These are phyloP conservation scores for Notarius lentiginosus DNA, from an alignment of 2,113 vertebrate genomes.

Conservation along the genomic window DNA sequence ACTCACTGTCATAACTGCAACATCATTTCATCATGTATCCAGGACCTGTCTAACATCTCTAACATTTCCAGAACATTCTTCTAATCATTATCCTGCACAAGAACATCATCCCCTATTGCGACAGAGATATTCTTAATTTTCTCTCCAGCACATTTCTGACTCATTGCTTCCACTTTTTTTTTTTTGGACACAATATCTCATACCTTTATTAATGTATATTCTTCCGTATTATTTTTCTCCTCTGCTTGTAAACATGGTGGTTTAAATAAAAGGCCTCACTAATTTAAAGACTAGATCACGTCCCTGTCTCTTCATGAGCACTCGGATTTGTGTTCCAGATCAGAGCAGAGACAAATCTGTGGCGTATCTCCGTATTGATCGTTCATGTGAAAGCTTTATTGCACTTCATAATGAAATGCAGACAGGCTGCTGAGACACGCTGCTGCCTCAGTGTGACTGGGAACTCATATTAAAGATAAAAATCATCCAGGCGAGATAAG, in stretches of 20 bases:
- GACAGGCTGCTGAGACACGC: not conserved
- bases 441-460: not conserved
- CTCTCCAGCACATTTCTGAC: not conserved
- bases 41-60: not conserved
- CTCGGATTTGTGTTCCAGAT: not conserved
- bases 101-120: not conserved
- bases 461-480: constrained; percentile 3
- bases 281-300: not conserved
- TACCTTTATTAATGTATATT: not conserved
- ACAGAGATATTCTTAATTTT: not conserved
- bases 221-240: not conserved
- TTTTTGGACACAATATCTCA: not conserved
- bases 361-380: not conserved
- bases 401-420: not conserved
- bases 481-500: not conserved
- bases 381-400: not conserved
- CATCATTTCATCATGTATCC: not conserved
- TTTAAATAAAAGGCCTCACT: not conserved
- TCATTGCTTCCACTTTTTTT: not conserved
- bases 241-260: not conserved
- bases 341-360: not conserved
- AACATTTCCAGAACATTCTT: not conserved
- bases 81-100: not conserved
- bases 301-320: not conserved
- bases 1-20: not conserved